Base-by-base conservation (phyloP, 1,140 invertebrate genomes). In the Drosophila nebulosa region DNA sequence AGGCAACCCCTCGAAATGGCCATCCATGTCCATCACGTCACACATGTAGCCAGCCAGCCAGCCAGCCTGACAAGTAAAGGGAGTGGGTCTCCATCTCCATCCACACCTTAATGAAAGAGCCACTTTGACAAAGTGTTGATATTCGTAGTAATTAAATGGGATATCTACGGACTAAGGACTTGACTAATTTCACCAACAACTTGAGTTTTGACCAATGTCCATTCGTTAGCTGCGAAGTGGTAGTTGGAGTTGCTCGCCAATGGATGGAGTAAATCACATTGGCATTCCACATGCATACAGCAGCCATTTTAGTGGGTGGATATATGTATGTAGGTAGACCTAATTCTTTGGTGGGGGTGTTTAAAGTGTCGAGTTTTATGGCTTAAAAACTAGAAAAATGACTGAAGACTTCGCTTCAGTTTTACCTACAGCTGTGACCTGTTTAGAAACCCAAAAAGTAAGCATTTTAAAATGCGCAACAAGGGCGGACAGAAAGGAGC, bases 101-200 rank as follows among this genome's bases (percentile, higher is more conserved):
- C 35, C 69, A 60, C 81, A 85, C 80, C 81, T 85, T 70, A 76
- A 69, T 78, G 71, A 71, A 72, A 70, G 46, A 55, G 64, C 62
- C 80, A 85, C 64, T 70, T 88, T 78, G 89, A 88, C 81, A 88
- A 90, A 88, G 89, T 90, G 89, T 88, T 90, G 89, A 90, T 84
- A 75, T 72, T 74, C 55, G 35, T 63, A 79, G 89, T 90, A 90
- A 90, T 90, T 90, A 90, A 90, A 90, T 73, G 72, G 78, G 76
- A 79, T 81, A 75, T 46, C 74, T 56, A 51, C 59, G 51, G 53
- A 55, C 46, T 59, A 63, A 63, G 51, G 53, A 55, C 46, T 59
- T 69, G 71, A 89, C 89, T 89, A 90, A 88, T 90, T 90, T 74
- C 76, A 59, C 42, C 58, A 35, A 55, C 70, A 42, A 63, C 57